These are phyloP conservation scores for Euzophera pinguis DNA, from an alignment of 2,888 invertebrate species.

Conservation along the genomic window DNA sequence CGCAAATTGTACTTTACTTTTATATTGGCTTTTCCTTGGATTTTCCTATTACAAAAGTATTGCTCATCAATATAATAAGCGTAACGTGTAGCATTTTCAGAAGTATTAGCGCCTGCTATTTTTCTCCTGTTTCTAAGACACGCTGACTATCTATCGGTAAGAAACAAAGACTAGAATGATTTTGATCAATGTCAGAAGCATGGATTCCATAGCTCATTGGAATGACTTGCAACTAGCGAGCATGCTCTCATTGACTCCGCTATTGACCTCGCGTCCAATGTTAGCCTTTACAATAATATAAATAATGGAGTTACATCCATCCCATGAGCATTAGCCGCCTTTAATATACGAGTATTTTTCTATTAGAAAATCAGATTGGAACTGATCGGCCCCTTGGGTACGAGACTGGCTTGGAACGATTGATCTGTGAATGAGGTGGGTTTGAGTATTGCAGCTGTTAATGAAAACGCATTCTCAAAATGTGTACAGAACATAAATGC, in stretches of 20 bases:
- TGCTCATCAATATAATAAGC: not conserved
- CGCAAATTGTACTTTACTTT: slow-evolving; percentile 16
- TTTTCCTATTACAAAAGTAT: not conserved
- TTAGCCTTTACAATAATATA: slow-evolving; percentile 64
- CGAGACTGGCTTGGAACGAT: slow-evolving; percentile 36
- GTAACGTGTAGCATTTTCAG: not conserved
- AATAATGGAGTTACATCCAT: slow-evolving; percentile 66
- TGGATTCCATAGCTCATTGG: slow-evolving; percentile 64
- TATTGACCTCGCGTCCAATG: slow-evolving; percentile 65
- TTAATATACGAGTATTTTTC: slow-evolving; percentile 36
- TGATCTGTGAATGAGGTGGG: slow-evolving; percentile 35
- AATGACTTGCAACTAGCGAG: slow-evolving; percentile 72
- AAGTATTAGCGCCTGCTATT: not conserved
- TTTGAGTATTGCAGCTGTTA: slow-evolving; percentile 36
- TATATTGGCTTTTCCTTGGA: not conserved
- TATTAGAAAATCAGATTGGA: slow-evolving; percentile 45
- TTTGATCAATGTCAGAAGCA: slow-evolving; percentile 69
- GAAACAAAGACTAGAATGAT: slow-evolving; percentile 50
- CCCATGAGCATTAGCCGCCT: slow-evolving; percentile 51
- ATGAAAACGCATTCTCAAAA: not conserved
- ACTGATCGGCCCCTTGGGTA: slow-evolving; percentile 63
- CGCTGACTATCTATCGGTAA: slow-evolving; percentile 27
- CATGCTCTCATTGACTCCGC: slow-evolving; percentile 75
- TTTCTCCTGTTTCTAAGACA: not conserved
- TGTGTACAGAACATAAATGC: not conserved